phyloP scores from a whole-genome alignment of 1,140 invertebrate genomes.

The Antheraea mylitta region DNA sequence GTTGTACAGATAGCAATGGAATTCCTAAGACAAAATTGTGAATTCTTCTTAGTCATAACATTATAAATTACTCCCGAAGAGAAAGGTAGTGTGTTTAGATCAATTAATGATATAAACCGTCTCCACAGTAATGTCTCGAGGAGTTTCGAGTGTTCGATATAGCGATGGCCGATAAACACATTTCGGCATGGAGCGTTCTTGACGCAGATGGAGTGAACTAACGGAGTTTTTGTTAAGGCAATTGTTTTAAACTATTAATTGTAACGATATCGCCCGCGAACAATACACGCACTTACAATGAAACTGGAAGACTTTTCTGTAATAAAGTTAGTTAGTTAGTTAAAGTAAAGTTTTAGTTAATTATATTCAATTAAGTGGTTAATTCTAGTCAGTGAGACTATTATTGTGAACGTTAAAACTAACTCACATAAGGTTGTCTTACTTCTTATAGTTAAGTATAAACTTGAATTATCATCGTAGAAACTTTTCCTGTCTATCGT shows the following conservation, averaged over 20 bases:
- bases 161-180: constrained; percentile 64
- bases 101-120: constrained; percentile 18
- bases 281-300: constrained; percentile 67
- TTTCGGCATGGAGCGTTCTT: constrained; percentile 59
- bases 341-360: too few relatives aligned
- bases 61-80: constrained; percentile 15
- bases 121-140: constrained; percentile 38
- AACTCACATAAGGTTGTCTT: too few relatives aligned
- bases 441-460: too few relatives aligned
- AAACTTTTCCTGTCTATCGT: too few relatives aligned
- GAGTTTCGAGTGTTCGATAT: constrained; percentile 51
- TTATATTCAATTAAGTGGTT: too few relatives aligned
- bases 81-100: constrained; percentile 14
- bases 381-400: too few relatives aligned
- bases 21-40: background rate
- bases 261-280: constrained; percentile 60
- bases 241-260: constrained; percentile 77
- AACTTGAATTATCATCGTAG: too few relatives aligned
- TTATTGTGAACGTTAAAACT: too few relatives aligned
- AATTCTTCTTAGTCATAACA: constrained; percentile 1
- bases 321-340: constrained; percentile 51
- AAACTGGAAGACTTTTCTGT: constrained; percentile 66
- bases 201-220: constrained; percentile 70
- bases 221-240: constrained; percentile 68
- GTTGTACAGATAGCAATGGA: too few relatives aligned